Percentiles rank a stretch among this genome's conserved stretches.
Evolutionary conservation across 92 coral and sea anemone genomes (phyloP).

Genomic region (Metridium senile): DNA sequence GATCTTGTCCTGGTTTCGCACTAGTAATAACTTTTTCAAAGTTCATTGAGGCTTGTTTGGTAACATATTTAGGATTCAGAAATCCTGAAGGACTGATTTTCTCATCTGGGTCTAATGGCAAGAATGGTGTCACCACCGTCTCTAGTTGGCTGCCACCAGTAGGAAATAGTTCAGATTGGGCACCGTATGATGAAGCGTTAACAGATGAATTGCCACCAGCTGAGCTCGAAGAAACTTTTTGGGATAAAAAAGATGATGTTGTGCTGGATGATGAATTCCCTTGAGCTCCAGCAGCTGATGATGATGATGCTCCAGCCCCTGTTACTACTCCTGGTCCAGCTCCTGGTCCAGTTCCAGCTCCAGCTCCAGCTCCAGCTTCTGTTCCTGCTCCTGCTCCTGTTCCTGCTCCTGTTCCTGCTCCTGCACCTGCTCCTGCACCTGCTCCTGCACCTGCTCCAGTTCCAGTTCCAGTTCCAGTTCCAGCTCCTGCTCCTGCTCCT

Average conservation of each 20-base stretch:
- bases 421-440: slow-evolving; percentile 3
- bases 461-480: slow-evolving; percentile 16
- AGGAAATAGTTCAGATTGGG: background rate
- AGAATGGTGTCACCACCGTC: background rate
- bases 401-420: background rate
- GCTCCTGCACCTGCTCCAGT: background rate
- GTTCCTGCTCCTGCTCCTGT: slow-evolving; percentile 11
- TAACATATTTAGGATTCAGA: slow-evolving; percentile 1
- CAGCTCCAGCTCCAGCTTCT: slow-evolving; percentile 14
- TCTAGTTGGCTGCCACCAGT: background rate
- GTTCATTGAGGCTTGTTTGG: background rate
- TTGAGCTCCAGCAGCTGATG: background rate
- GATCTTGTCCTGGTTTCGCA: slow-evolving; percentile 39
- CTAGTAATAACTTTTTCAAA: background rate
- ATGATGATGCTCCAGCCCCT: background rate
- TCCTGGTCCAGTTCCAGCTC: background rate
- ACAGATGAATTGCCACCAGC: background rate
- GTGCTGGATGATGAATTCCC: background rate
- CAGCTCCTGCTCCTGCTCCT: slow-evolving; percentile 7
- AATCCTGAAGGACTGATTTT: background rate
- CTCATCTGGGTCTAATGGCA: slow-evolving; percentile 2
- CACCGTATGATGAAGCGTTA: background rate
- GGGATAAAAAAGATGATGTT: background rate
- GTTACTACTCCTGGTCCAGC: background rate
- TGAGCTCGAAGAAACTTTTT: background rate